Evolutionary conservation across 2,113 vertebrate species (phyloP).

Genomic region (Halichoeres trimaculatus): DNA sequence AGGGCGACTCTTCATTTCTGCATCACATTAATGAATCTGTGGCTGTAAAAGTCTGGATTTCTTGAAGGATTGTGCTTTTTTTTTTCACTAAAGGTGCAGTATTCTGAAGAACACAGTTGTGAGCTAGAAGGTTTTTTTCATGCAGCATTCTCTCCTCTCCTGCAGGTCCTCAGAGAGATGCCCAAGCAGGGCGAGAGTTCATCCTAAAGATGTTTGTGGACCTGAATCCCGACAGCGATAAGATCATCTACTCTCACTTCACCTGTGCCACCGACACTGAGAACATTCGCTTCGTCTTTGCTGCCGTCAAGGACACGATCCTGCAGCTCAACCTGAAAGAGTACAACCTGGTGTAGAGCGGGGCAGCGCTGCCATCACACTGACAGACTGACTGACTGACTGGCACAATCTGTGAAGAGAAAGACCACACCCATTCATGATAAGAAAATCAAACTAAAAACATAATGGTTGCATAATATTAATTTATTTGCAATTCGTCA

Average conservation of each 20-base stretch:
- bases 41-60: too few relatives aligned
- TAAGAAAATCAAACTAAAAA: too few relatives aligned
- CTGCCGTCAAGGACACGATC: constrained; percentile 97
- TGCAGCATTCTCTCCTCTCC: not conserved
- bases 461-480: constrained; percentile 88
- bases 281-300: constrained; percentile 96
- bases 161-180: constrained; percentile 90
- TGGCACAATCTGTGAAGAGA: constrained; percentile 85
- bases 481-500: constrained; percentile 93
- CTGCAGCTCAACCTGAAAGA: constrained; percentile 96
- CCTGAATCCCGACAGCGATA: constrained; percentile 96
- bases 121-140: not conserved
- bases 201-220: constrained; percentile 98
- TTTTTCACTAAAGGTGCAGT: too few relatives aligned
- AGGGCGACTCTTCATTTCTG: too few relatives aligned
- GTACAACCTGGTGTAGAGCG: constrained; percentile 91
- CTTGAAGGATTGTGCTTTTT: too few relatives aligned
- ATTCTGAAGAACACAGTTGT: too few relatives aligned
- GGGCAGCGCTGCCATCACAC: constrained; percentile 38
- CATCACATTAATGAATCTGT: too few relatives aligned
- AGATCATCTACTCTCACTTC: constrained; percentile 98
- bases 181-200: constrained; percentile 94
- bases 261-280: constrained; percentile 97
- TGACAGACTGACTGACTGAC: constrained; percentile 68
- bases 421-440: constrained; percentile 33